These are phyloP conservation scores for Plutella xylostella DNA, from an alignment of 2,888 invertebrate species.

Conservation along the genomic window DNA sequence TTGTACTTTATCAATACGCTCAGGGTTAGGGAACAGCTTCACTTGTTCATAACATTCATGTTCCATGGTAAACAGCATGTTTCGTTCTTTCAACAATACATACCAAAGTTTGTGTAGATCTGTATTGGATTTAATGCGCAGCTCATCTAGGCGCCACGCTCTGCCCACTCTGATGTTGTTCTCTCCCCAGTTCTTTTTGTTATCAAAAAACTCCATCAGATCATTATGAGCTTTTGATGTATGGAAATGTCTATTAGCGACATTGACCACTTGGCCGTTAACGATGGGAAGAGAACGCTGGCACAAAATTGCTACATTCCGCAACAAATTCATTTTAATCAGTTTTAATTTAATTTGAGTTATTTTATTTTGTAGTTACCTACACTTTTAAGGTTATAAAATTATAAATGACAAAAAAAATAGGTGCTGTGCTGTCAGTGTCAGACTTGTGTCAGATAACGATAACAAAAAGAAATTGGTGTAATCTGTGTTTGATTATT, in stretches of 20 bases:
- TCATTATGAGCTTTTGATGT: constrained; percentile 51
- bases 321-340: constrained; percentile 5
- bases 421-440: too few relatives aligned
- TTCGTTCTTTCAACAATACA: constrained; percentile 90
- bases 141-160: constrained; percentile 89
- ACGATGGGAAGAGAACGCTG: not conserved
- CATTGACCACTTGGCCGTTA: not conserved
- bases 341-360: not conserved
- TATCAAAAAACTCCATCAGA: constrained; percentile 92
- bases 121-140: constrained; percentile 92
- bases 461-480: too few relatives aligned
- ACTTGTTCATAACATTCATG: constrained; percentile 77
- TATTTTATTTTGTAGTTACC: too few relatives aligned
- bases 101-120: constrained; percentile 98
- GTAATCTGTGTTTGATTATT: too few relatives aligned
- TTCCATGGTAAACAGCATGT: constrained; percentile 98
- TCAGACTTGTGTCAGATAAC: too few relatives aligned
- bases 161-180: constrained; percentile 83
- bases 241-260: constrained; percentile 30
- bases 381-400: too few relatives aligned
- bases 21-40: constrained; percentile 88
- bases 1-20: constrained; percentile 93
- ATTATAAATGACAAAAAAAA: too few relatives aligned
- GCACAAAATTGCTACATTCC: constrained; percentile 5
- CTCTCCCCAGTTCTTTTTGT: constrained; percentile 85